Evolutionary conservation across 2,113 vertebrate species (phyloP).

Genomic region (Notothenia coriiceps): DNA sequence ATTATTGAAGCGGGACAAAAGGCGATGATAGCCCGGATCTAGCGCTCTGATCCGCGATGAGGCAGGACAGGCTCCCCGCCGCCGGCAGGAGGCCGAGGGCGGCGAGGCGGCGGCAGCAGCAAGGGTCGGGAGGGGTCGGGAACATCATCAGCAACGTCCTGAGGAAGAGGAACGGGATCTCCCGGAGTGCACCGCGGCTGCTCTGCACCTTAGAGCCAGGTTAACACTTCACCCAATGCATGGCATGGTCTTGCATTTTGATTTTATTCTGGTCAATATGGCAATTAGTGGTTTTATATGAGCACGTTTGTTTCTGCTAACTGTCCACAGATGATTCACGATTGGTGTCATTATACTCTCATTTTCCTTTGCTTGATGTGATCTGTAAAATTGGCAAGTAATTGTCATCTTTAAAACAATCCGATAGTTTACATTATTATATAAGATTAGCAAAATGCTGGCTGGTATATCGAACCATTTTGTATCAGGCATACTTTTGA

Average conservation of each 20-base stretch:
- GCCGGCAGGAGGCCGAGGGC: slow-evolving; percentile 88
- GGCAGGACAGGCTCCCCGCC: slow-evolving; percentile 87
- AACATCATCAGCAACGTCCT: slow-evolving; percentile 96
- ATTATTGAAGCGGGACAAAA: neutral
- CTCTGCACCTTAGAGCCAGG: slow-evolving; percentile 98
- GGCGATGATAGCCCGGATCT: slow-evolving; percentile 45
- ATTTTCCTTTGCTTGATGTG: too few relatives aligned
- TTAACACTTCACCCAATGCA: slow-evolving; percentile 66
- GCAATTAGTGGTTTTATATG: too few relatives aligned
- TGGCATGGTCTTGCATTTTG: too few relatives aligned
- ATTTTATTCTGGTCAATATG: too few relatives aligned
- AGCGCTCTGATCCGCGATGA: slow-evolving; percentile 80
- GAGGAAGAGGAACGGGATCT: slow-evolving; percentile 95
- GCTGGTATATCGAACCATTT: neutral
- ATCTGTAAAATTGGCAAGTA: too few relatives aligned
- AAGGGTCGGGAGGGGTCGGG: slow-evolving; percentile 88
- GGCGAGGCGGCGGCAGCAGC: slow-evolving; percentile 85
- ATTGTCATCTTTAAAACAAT: too few relatives aligned
- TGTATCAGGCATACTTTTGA: too few relatives aligned
- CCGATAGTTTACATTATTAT: too few relatives aligned
- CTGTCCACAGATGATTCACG: too few relatives aligned
- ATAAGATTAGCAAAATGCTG: neutral
- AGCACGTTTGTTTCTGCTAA: too few relatives aligned
- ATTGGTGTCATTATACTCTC: too few relatives aligned
- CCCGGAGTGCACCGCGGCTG: slow-evolving; percentile 93